These are phyloP conservation scores for Diadophis punctatus DNA, from an alignment of 2,113 vertebrate genomes.

Conservation along the genomic window DNA sequence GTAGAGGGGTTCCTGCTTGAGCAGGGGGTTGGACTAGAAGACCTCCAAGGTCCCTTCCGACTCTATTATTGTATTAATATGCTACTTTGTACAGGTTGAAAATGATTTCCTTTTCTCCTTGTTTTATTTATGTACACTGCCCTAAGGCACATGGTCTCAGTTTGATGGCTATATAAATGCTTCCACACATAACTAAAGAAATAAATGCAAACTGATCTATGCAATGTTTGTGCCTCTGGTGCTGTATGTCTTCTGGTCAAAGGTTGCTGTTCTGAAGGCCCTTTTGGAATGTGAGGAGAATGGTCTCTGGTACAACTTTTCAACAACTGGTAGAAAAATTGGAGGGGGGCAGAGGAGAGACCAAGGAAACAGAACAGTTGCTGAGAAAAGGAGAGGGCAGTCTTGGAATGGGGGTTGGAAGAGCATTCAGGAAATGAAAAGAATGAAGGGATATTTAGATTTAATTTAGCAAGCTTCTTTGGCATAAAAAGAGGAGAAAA, in stretches of 20 bases:
- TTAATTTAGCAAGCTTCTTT: too few species aligned
- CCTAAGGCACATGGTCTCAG: background rate
- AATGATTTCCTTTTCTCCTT: background rate
- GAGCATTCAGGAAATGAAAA: background rate
- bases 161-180: background rate
- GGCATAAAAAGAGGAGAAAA: background rate
- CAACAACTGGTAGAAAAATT: background rate
- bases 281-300: background rate
- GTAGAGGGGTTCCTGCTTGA: background rate
- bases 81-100: background rate
- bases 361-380: background rate
- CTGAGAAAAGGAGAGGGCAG: background rate
- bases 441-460: background rate
- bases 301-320: background rate
- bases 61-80: background rate
- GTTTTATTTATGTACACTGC: background rate
- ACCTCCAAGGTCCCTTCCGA: background rate
- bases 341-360: background rate
- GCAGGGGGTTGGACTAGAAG: background rate
- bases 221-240: background rate
- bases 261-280: background rate
- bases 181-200: background rate
- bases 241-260: background rate
- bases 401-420: background rate
- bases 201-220: background rate